Base-by-base conservation (phyloP, 2,797 vertebrate genomes). In the Alexandromys oeconomus region DNA sequence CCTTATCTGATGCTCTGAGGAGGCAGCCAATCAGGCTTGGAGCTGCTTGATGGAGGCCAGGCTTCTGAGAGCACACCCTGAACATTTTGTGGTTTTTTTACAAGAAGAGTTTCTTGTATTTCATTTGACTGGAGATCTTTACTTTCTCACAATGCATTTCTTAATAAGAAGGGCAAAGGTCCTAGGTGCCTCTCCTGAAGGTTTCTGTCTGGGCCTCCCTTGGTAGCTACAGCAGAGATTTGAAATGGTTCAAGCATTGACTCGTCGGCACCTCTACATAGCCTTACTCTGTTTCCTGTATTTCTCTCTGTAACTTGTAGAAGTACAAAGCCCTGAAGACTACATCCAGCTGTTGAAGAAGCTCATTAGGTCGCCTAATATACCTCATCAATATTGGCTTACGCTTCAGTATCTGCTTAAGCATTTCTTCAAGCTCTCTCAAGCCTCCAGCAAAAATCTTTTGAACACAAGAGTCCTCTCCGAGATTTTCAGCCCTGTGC, bases 341-440 rank as follows among this genome's bases (percentile, higher is more conserved):
- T 99, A 99, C 12, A 98, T 98, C 96, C 99, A 99, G 98, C 98
- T 99, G 97, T 98, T 99, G 94, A 99, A 99, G 97, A 98, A 98
- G 96, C 98, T 99, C 69, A 98, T 99, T 98, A 98, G 98, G 98
- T 98, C 99, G 19, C 98, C 99, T 9, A 98, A 97, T 96, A 98
- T 99, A 98, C 99, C 99, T 96, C 98, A 99, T 65, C 99, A 99
- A 93, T 99, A 99, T 98, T 99, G 99, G 99, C 99, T 99, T 63
- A 99, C 99, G 0, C 99, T 99, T 93, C 99, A 99, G 97, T 99
- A 99, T 98, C 98, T 99, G 98, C 99, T 99, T 27, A 99, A 99
- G 97, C 99, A 99, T 98, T 99, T 99, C 95, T 98, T 99, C 96
- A 99, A 98, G 98, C 99, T 99, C 96, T 99, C 99, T 98, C 99